Evolutionary conservation across 2,888 invertebrate genomes (phyloP), one percentile per base, ranked within the genome.

Genomic region (Abrostola tripartita): DNA sequence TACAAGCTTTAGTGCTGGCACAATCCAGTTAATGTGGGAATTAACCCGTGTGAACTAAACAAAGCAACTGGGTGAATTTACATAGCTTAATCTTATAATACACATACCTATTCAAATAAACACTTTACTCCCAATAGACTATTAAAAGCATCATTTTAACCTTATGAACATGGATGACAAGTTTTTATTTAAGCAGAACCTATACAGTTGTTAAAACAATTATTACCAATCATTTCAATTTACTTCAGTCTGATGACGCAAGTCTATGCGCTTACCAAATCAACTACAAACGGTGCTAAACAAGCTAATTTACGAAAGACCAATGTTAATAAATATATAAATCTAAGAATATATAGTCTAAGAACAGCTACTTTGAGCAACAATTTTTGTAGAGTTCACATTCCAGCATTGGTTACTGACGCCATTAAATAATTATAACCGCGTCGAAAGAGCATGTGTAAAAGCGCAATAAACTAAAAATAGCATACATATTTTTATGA

Each of bases 11-110:
- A 60, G 37, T 71, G 61, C 74, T 73, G 69, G 73, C 73, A 74
- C 40, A 66, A 71, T 65, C 70, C 63, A 79, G 73, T 76, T 72
- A 70, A 57, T 54, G 71, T 68, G 73, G 47, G 71, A 81, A 75
- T 66, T 50, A 73, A 71, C 73, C 55, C 76, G 74, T 76, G 81
- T 62, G 74, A 82, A 78, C 70, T 71, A 71, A 68, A 50, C 54
- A 52, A 65, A 61, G 53, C 57, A 77, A 53, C 69, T 74, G 63
- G 61, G 62, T 38, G 60, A 70, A 56, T 65, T 62, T 12, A 68
- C 57, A 62, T 57, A 42, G 49, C 41, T 24, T 24, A 24, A 24
- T 24, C 4, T 2, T 24, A 24, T 24, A 24, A 24, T 1, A 24
- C 24, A 24, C 24, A 24, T 24, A 24, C 24, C 24, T 24, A 24